Percentiles rank a stretch among this genome's conserved stretches.
phyloP scores from a whole-genome alignment of 2,113 vertebrate species.

The Sigmodon hispidus region DNA sequence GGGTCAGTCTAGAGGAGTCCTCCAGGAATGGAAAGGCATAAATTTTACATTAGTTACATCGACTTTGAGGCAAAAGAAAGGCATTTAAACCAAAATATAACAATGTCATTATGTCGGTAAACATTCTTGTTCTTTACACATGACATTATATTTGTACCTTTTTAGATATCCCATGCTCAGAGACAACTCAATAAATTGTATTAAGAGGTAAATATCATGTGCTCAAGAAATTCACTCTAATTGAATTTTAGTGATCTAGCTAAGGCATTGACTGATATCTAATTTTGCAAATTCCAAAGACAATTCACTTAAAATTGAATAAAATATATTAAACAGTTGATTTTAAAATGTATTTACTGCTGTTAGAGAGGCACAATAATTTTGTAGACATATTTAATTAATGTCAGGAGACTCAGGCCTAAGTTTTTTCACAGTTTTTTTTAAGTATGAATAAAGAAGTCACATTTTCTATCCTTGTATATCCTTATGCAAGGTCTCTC shows the following conservation, averaged over 20 bases:
- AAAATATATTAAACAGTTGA: background rate
- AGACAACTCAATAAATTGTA: background rate
- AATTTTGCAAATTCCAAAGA: slow-evolving; percentile 23
- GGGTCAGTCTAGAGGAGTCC: background rate
- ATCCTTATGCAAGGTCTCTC: too few relatives aligned
- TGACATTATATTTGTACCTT: background rate
- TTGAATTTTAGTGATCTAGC: background rate
- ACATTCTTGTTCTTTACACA: background rate
- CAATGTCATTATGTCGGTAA: background rate
- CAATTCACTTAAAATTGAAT: slow-evolving; percentile 50
- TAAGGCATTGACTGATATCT: background rate
- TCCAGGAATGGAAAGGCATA: background rate
- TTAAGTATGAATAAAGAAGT: too few relatives aligned
- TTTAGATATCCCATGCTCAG: background rate
- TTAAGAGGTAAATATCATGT: background rate
- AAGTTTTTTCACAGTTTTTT: too few relatives aligned
- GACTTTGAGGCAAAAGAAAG: background rate
- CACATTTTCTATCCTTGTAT: too few relatives aligned
- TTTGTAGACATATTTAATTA: background rate
- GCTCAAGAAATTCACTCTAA: background rate
- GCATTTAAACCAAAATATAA: background rate
- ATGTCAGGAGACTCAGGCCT: background rate
- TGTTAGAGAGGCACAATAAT: background rate
- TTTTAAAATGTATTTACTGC: background rate
- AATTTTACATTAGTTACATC: background rate